Evolutionary conservation across 2,797 vertebrate species (phyloP), one percentile per base, ranked within the genome.

Genomic region (Chanos chanos): DNA sequence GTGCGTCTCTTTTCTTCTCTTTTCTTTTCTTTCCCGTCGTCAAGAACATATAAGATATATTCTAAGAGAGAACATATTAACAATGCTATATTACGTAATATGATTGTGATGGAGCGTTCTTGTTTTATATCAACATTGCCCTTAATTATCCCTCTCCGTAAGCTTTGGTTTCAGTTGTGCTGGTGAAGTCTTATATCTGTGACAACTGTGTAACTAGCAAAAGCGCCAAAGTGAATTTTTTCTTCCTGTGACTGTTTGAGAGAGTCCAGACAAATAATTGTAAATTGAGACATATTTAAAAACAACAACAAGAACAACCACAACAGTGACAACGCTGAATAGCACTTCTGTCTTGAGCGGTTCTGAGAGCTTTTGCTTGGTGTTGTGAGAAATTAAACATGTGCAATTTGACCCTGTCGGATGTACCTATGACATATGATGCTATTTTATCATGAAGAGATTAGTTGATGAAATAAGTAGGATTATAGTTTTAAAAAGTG

Each of bases 271-370:
- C 34, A 33, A 61, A 49, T 48, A 16, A 30, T 51, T 27, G 22
- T 7, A 57, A 49, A 5, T n/a, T n/a, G n/a, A n/a, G n/a, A n/a
- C n/a, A n/a, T n/a, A n/a, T n/a, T n/a, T n/a, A n/a, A n/a, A n/a
- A n/a, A n/a, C n/a, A n/a, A n/a, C n/a, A n/a, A n/a, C n/a, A n/a
- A n/a, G n/a, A n/a, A n/a, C n/a, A n/a, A n/a, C n/a, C n/a, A 19
- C 30, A 41, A 56, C 19, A 24, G 43, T 44, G 71, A 39, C 58
- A 68, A 71, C 58, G 60, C 61, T 66, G 33, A 66, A 68, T 54
- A 63, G 56, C 55, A 64, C 62, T 41, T 75, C 55, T 62, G 65
- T 76, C 66, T 57, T 66, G 52, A 70, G 61, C 74, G 70, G 68
- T 70, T 55, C 53, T n/a, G 65, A 76, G 62, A 69, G 73, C 54